phyloP scores from a whole-genome alignment of 2,888 invertebrate species.

The Schizaphis graminum region DNA sequence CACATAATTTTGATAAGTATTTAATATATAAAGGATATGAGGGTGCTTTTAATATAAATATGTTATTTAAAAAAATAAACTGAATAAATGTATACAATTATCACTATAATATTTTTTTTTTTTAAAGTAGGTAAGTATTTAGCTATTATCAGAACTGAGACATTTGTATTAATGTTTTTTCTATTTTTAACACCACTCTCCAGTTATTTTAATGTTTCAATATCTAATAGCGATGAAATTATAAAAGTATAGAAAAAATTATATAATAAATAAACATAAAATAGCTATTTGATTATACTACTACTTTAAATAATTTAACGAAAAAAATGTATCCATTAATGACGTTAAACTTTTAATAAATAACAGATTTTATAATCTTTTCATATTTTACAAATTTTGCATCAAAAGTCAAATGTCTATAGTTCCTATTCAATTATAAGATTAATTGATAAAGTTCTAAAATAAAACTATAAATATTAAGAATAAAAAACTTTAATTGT shows the following conservation, averaged over 20 bases:
- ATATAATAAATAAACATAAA: not conserved
- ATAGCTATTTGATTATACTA: not conserved
- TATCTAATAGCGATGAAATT: not conserved
- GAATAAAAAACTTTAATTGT: not conserved
- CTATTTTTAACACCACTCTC: too few species aligned
- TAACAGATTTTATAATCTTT: not conserved
- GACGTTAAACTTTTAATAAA: not conserved
- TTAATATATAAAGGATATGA: not conserved
- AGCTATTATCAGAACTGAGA: not conserved
- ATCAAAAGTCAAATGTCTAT: not conserved
- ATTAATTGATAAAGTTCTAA: not conserved
- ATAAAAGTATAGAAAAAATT: not conserved
- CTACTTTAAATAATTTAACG: not conserved
- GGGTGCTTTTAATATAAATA: not conserved
- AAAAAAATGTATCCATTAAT: not conserved
- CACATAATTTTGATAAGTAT: not conserved
- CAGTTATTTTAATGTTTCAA: not conserved
- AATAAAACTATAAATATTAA: not conserved
- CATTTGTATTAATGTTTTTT: not conserved
- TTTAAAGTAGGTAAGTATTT: not conserved
- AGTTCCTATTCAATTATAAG: not conserved
- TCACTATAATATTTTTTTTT: too few species aligned
- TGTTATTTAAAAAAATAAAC: not conserved
- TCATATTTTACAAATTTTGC: not conserved
- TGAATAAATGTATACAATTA: not conserved